A percentile compares a stretch with the other conserved stretches of the same genome.
phyloP scores from a whole-genome alignment of 1,140 invertebrate genomes.

The Pachyrhynchus sulphureomaculatus region DNA sequence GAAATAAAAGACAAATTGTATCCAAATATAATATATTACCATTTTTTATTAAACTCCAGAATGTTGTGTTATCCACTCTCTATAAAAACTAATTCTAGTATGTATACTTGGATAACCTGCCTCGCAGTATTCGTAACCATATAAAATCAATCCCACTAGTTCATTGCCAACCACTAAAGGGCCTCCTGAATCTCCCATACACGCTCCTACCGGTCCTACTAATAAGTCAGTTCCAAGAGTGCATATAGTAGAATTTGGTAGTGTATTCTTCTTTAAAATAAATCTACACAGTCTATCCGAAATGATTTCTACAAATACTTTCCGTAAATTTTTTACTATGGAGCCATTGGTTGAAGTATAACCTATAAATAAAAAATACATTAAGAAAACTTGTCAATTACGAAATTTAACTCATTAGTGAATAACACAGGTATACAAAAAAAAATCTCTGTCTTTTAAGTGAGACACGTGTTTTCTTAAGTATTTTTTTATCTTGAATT shows the following conservation, averaged over 20 bases:
- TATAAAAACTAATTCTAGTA: slow-evolving; percentile 19
- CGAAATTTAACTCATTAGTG: too few species aligned
- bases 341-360: neutral
- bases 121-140: slow-evolving; percentile 8
- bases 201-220: slow-evolving; percentile 52
- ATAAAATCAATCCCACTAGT: slow-evolving; percentile 22
- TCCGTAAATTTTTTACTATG: neutral
- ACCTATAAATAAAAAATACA: neutral
- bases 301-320: neutral
- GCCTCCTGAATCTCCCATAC: slow-evolving; percentile 82
- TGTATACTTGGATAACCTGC: slow-evolving; percentile 13
- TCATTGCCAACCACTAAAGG: slow-evolving; percentile 63
- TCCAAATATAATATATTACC: too few species aligned
- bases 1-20: too few species aligned
- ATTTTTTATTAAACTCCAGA: slow-evolving; percentile 24
- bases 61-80: slow-evolving; percentile 20
- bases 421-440: too few species aligned
- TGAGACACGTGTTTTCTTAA: too few species aligned
- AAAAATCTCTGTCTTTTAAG: too few species aligned
- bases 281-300: neutral
- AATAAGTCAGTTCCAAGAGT: slow-evolving; percentile 6
- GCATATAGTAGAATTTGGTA: slow-evolving; percentile 4
- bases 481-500: too few species aligned
- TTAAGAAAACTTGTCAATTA: too few species aligned
- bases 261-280: too few species aligned